A percentile compares a stretch with the other conserved stretches of the same genome.
Conservation (phyloP, 2,797 vertebrate genomes). For the Arremon brunneinucha region DNA sequence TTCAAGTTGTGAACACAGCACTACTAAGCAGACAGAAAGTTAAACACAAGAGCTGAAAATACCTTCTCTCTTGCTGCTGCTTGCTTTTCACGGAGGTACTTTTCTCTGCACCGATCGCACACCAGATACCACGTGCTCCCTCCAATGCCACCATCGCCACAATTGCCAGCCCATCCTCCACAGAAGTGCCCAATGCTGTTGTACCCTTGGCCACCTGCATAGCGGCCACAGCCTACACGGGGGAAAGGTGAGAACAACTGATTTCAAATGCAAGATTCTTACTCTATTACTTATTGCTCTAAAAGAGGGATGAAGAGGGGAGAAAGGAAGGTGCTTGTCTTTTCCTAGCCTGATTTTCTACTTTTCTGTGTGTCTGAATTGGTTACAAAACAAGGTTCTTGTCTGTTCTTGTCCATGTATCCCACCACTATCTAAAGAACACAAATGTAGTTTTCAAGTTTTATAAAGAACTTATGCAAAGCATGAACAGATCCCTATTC, state of each 20-base stretch:
- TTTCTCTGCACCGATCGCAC: constrained; percentile 96
- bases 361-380: not conserved
- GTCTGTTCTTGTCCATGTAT: not conserved
- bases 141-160: constrained; percentile 96
- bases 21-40: not conserved
- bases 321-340: not conserved
- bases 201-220: constrained; percentile 97
- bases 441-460: not conserved
- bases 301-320: not conserved
- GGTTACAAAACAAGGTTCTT: not conserved
- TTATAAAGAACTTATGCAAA: not conserved
- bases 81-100: constrained; percentile 97
- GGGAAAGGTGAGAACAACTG: not conserved
- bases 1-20: not conserved
- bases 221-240: constrained; percentile 91
- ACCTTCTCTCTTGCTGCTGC: constrained; percentile 97
- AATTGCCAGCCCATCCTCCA: constrained; percentile 98
- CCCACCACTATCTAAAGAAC: not conserved
- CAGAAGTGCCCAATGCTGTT: constrained; percentile 99
- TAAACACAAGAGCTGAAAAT: not conserved
- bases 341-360: not conserved
- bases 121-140: constrained; percentile 99
- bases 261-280: not conserved
- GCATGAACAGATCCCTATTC: not conserved
- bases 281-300: not conserved